Conservation (phyloP, 2,113 vertebrate genomes). For the Pogonocichla stellata region DNA sequence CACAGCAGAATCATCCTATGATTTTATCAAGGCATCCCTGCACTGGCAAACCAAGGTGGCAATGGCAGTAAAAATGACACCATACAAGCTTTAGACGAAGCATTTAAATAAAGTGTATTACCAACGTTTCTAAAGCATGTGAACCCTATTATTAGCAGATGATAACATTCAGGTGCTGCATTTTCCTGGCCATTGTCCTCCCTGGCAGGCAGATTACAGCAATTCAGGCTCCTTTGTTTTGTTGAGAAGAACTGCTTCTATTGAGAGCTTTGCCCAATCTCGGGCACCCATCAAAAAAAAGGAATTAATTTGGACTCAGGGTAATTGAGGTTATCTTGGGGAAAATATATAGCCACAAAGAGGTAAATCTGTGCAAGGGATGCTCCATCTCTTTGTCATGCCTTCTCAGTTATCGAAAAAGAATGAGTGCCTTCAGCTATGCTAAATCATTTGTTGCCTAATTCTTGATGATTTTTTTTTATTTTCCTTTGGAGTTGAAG, state of each 20-base stretch:
- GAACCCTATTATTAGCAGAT: slow-evolving; percentile 25
- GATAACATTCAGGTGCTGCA: slow-evolving; percentile 48
- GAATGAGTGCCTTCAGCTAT: background rate
- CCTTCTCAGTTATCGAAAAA: background rate
- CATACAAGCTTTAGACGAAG: background rate
- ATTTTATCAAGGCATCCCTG: slow-evolving; percentile 43
- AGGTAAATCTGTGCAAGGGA: background rate
- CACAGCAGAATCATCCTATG: background rate
- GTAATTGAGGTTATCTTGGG: slow-evolving; percentile 21
- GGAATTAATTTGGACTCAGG: slow-evolving; percentile 6
- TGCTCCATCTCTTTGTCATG: slow-evolving; percentile 9
- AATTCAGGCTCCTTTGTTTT: slow-evolving; percentile 58
- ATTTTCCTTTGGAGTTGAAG: background rate
- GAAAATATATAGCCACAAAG: slow-evolving; percentile 12
- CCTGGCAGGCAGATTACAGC: slow-evolving; percentile 37
- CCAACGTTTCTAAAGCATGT: slow-evolving; percentile 23
- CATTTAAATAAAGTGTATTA: background rate
- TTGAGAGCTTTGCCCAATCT: slow-evolving; percentile 36
- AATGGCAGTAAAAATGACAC: background rate
- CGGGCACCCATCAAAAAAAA: background rate
- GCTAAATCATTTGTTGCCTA: slow-evolving; percentile 9
- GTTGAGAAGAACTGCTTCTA: slow-evolving; percentile 29
- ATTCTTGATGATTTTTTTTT: background rate
- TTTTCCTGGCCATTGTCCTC: slow-evolving; percentile 38
- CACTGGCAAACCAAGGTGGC: background rate